Evolutionary conservation across 2,797 vertebrate genomes (phyloP).

Genomic region (Semotilus atromaculatus): DNA sequence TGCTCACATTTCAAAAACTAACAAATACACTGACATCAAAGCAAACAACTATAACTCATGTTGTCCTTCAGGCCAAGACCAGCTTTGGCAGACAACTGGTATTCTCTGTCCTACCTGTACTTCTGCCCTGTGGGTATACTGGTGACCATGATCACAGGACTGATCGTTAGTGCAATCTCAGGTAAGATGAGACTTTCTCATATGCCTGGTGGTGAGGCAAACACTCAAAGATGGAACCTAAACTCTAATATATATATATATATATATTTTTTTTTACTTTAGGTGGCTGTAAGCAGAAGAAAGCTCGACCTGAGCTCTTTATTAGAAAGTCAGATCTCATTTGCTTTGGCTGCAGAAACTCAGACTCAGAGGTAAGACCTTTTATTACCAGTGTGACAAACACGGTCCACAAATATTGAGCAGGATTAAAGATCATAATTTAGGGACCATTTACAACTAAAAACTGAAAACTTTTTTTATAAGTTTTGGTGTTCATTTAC

Average conservation of each 20-base stretch:
- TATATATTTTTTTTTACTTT: background rate
- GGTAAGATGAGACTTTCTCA: slow-evolving; percentile 66
- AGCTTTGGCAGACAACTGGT: slow-evolving; percentile 78
- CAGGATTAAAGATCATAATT: background rate
- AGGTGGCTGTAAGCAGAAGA: slow-evolving; percentile 81
- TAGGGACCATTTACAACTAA: background rate
- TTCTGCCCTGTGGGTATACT: slow-evolving; percentile 73
- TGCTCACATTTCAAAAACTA: background rate
- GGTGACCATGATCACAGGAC: slow-evolving; percentile 70
- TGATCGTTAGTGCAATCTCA: slow-evolving; percentile 75
- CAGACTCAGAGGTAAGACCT: slow-evolving; percentile 69
- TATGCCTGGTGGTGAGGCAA: background rate
- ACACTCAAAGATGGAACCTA: background rate
- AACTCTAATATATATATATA: background rate
- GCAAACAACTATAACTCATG: background rate
- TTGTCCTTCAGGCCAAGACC: slow-evolving; percentile 71
- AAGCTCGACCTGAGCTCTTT: slow-evolving; percentile 71
- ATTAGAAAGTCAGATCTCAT: slow-evolving; percentile 73
- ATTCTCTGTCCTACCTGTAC: slow-evolving; percentile 84
- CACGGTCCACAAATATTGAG: background rate
- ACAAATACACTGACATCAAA: background rate
- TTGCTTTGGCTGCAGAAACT: slow-evolving; percentile 65
- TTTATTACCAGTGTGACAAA: slow-evolving; percentile 1
- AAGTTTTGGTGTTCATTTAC: background rate
- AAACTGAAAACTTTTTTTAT: background rate